phyloP scores from a whole-genome alignment of 2,888 invertebrate genomes.

The Zhuqinia jingwanae region DNA sequence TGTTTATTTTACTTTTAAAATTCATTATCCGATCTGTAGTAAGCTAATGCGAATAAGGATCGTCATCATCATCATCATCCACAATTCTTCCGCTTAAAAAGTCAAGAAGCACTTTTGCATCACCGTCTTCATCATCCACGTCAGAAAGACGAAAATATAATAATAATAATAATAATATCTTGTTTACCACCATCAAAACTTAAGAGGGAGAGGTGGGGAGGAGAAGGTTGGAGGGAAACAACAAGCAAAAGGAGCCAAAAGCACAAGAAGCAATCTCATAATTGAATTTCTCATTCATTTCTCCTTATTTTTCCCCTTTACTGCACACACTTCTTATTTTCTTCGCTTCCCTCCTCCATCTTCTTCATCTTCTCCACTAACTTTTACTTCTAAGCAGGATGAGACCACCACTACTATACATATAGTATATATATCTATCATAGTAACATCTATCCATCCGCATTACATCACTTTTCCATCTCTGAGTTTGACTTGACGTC shows the following conservation, averaged over 20 bases:
- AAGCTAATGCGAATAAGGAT: no score
- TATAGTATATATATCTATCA: no score
- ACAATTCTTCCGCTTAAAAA: background rate
- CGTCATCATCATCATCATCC: background rate
- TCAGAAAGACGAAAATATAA: no score
- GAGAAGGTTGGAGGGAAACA: no score
- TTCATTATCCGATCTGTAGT: slow-evolving; percentile 14
- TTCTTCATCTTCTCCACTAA: background rate
- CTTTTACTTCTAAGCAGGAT: slow-evolving; percentile 10
- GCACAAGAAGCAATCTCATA: slow-evolving; percentile 60
- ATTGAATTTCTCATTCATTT: slow-evolving; percentile 68
- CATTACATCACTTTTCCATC: slow-evolving; percentile 57
- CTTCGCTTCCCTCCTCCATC: background rate
- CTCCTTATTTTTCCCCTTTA: slow-evolving; percentile 57
- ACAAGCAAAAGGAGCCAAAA: no score
- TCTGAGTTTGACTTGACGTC: slow-evolving; percentile 27
- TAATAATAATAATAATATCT: slow-evolving; percentile 46
- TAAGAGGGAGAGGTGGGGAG: background rate
- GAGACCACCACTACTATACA: background rate
- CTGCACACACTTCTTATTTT: slow-evolving; percentile 11
- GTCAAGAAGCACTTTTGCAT: slow-evolving; percentile 28
- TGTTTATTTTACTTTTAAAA: background rate
- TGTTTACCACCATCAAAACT: slow-evolving; percentile 30
- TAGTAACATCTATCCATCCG: slow-evolving; percentile 36
- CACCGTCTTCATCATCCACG: background rate